Percentiles rank a stretch among this genome's conserved stretches.
phyloP scores from a whole-genome alignment of 2,888 invertebrate genomes.

The Agonopterix subpropinquella region DNA sequence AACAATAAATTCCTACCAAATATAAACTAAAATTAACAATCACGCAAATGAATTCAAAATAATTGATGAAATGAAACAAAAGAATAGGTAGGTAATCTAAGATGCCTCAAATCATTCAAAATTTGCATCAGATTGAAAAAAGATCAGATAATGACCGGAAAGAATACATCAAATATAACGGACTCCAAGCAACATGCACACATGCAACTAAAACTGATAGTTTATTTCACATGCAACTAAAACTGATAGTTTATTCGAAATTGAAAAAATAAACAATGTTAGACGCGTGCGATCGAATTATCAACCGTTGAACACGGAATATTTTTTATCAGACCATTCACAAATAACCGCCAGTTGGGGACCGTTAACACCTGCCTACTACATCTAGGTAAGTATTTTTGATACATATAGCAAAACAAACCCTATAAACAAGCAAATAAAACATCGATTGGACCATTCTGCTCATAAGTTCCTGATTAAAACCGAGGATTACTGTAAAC shows the following conservation, averaged over 20 bases:
- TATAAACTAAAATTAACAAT: neutral
- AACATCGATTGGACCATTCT: neutral
- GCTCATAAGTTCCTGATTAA: neutral
- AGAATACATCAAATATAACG: neutral
- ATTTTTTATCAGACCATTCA: conserved; percentile 57
- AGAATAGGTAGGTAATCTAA: too few relatives aligned
- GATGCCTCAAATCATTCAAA: too few relatives aligned
- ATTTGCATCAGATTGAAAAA: neutral
- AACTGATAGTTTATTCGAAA: neutral
- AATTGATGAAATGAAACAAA: too few relatives aligned
- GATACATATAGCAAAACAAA: neutral
- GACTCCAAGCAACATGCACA: neutral
- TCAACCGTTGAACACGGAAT: conserved; percentile 7
- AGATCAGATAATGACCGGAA: neutral
- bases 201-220: neutral
- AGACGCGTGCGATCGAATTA: conserved; percentile 3
- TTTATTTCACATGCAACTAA: neutral
- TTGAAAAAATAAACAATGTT: conserved; percentile 1
- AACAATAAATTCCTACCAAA: neutral
- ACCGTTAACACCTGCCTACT: conserved; percentile 66
- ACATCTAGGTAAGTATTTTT: neutral
- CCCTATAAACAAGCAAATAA: conserved; percentile 2
- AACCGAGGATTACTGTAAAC: neutral
- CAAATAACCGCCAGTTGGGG: conserved; percentile 56
- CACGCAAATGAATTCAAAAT: neutral